Evolutionary conservation across 2,113 vertebrate species (phyloP), one percentile per base, ranked within the genome.

Genomic region (Notiomystis cincta): DNA sequence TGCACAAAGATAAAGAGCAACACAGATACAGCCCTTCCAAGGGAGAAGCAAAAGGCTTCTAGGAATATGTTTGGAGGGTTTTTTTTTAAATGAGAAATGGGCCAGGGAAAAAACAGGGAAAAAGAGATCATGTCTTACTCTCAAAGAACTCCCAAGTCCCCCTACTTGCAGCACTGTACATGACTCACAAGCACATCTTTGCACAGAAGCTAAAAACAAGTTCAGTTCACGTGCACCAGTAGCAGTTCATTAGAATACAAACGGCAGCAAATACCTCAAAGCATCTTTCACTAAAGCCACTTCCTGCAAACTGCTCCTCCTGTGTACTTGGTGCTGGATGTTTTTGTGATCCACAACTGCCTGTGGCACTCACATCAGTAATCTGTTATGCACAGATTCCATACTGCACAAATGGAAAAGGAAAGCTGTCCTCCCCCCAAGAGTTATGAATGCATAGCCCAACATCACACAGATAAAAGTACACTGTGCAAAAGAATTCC

Each of bases 61-160:
- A 48, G 10, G 12, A 71, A 50, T 40, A 35, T 4, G 2, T 14
- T 7, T 19, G n/a, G 7, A 27, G 15, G 15, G 0, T 1, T 33
- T 44, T 51, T 69, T 61, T 11, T 25, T 82, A 10, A 56, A 53
- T 71, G 7, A 38, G 4, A 21, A 51, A 38, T 11, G 27, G 5
- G 1, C 15, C 4, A n/a, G 8, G 11, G 10, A 13, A 15, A 44
- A 78, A n/a, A 30, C 4, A 22, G 40, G 13, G 10, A 4, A 7
- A 10, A 60, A 37, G n/a, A n/a, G n/a, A 30, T 20, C 13, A 22
- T 7, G 7, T 30, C 45, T 77, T n/a, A 20, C 8, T 53, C 15
- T 51, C 20, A 23, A 77, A 37, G 35, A 33, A 12, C 2, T 79
- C 28, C 16, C 40, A 70, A 75, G 82, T 37, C 28, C 45, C 67